These are phyloP conservation scores for Polietes domitor DNA, from an alignment of 2,888 invertebrate species.

Conservation along the genomic window DNA sequence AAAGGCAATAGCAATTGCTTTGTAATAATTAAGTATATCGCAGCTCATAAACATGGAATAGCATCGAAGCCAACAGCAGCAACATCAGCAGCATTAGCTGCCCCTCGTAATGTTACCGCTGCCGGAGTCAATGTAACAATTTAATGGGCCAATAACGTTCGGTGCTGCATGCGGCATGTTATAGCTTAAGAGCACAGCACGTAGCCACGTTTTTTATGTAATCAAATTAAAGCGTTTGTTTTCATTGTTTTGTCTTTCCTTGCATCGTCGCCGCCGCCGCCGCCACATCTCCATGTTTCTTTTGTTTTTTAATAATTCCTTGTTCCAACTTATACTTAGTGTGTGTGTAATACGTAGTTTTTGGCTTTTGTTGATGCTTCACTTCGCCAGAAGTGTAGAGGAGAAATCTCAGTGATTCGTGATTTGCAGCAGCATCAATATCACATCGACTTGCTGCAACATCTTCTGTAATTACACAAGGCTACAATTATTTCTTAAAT, in stretches of 20 bases:
- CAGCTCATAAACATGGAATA: conserved; percentile 9
- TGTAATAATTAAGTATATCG: conserved; percentile 40
- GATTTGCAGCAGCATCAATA: conserved; percentile 21
- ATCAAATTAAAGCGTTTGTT: conserved; percentile 58
- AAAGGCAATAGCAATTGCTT: conserved; percentile 24
- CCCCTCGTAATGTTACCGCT: too few relatives aligned
- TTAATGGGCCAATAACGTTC: conserved; percentile 36
- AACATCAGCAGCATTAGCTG: background rate
- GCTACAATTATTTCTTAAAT: too few relatives aligned
- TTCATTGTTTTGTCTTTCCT: conserved; percentile 27
- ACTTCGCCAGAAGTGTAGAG: background rate
- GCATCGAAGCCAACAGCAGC: conserved; percentile 1
- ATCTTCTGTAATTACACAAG: background rate
- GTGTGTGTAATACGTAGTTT: background rate
- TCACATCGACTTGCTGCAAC: background rate
- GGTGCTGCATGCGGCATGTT: background rate
- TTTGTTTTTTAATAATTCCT: background rate
- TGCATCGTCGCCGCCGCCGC: background rate
- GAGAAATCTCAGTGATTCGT: background rate
- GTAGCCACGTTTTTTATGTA: conserved; percentile 65
- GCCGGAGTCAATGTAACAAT: conserved; percentile 59
- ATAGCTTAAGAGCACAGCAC: conserved; percentile 32
- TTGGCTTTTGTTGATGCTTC: background rate
- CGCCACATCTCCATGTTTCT: background rate
- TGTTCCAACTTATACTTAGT: conserved; percentile 7